phyloP scores from a whole-genome alignment of 2,888 invertebrate species.

The Drosophila aldrichi region DNA sequence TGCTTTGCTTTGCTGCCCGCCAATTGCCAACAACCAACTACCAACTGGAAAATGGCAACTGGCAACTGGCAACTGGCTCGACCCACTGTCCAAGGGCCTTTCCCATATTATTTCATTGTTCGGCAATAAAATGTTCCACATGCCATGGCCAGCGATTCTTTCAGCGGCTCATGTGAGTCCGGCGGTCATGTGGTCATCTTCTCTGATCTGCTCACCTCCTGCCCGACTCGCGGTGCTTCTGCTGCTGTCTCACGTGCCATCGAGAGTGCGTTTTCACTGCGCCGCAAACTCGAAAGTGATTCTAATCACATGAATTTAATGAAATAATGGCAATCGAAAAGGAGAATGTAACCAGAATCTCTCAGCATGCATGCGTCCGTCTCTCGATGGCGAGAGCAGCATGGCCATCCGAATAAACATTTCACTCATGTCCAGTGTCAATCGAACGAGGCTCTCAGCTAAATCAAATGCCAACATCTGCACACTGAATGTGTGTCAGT shows the following conservation, averaged over 20 bases:
- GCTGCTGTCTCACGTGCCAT: conserved; percentile 70
- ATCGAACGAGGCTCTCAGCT: conserved; percentile 41
- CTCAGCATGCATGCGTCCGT: conserved; percentile 9
- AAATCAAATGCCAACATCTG: conserved; percentile 60
- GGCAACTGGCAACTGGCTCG: conserved; percentile 16
- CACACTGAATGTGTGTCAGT: conserved; percentile 46
- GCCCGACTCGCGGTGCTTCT: conserved; percentile 38
- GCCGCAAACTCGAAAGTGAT: conserved; percentile 70
- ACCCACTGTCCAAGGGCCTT: conserved; percentile 46
- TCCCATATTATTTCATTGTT: conserved; percentile 71
- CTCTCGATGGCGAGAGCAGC: conserved; percentile 2
- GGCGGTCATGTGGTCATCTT: conserved; percentile 34
- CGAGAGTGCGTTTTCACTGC: conserved; percentile 75
- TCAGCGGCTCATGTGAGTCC: conserved; percentile 33
- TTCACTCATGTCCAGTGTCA: conserved; percentile 65
- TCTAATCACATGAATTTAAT: conserved; percentile 71
- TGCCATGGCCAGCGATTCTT: conserved; percentile 40
- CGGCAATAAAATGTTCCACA: conserved; percentile 54
- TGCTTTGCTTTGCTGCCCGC: conserved; percentile 2
- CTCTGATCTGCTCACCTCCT: conserved; percentile 38
- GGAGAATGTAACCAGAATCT: conserved; percentile 65
- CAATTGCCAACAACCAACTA: conserved; percentile 3
- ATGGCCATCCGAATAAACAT: conserved; percentile 33
- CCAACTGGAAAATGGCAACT: not conserved
- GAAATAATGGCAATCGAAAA: conserved; percentile 62